Evolutionary conservation across 2,797 vertebrate genomes (phyloP).

Genomic region (Coregonus suidteri): DNA sequence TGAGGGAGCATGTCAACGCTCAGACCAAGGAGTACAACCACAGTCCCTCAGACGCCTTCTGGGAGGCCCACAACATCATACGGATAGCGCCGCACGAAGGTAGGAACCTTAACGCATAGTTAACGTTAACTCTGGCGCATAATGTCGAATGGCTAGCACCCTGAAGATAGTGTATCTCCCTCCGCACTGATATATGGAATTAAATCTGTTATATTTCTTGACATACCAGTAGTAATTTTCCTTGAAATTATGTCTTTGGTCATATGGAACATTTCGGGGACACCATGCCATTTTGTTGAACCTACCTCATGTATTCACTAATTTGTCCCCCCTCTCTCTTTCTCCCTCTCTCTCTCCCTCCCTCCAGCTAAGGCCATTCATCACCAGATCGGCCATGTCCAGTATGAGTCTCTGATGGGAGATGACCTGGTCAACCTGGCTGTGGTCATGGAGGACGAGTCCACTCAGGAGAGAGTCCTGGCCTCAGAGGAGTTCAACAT

Average conservation of each 20-base stretch:
- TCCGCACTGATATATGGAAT: background rate
- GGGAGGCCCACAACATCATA: slow-evolving; percentile 72
- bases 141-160: background rate
- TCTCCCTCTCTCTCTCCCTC: background rate
- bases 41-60: slow-evolving; percentile 76
- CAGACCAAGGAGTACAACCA: slow-evolving; percentile 81
- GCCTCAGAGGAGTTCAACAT: slow-evolving; percentile 77
- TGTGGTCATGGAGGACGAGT: slow-evolving; percentile 71
- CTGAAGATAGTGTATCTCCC: background rate
- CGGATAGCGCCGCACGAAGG: slow-evolving; percentile 78
- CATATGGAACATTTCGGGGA: background rate
- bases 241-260: background rate
- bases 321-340: background rate
- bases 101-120: slow-evolving; percentile 52
- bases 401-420: slow-evolving; percentile 59
- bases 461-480: slow-evolving; percentile 57
- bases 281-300: background rate
- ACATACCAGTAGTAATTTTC: background rate
- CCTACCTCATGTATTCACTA: background rate
- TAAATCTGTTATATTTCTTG: background rate
- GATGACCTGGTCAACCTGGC: slow-evolving; percentile 76
- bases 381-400: slow-evolving; percentile 63
- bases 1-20: slow-evolving; percentile 82
- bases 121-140: background rate
- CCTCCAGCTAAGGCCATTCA: slow-evolving; percentile 59